Conservation (phyloP, 2,797 vertebrate genomes). For the Odontamblyopus lacepedii region DNA sequence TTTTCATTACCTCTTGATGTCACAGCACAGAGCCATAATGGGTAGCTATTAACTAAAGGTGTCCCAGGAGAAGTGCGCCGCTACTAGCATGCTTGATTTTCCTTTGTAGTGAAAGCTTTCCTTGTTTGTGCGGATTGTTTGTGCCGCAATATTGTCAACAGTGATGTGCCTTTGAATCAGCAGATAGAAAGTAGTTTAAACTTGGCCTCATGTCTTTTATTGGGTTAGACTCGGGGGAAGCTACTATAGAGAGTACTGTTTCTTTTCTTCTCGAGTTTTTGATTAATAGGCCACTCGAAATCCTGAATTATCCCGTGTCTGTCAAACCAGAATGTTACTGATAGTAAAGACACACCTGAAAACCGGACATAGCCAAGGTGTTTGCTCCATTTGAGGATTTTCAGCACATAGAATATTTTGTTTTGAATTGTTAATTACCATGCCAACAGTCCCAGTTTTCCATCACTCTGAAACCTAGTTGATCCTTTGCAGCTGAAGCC, state of each 20-base stretch:
- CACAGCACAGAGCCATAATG: background rate
- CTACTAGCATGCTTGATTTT: conserved; percentile 2
- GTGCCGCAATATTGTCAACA: conserved; percentile 9
- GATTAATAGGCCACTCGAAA: background rate
- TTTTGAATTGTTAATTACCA: background rate
- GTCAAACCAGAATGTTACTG: background rate
- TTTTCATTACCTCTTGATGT: conserved; percentile 22
- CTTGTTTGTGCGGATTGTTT: conserved; percentile 11
- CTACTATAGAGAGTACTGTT: background rate
- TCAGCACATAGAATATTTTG: background rate
- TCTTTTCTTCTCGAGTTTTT: background rate
- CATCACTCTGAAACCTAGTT: background rate
- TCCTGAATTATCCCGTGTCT: background rate
- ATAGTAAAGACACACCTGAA: background rate
- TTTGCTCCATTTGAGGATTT: background rate
- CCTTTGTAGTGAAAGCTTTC: background rate
- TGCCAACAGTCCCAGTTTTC: background rate
- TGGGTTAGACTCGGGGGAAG: conserved; percentile 19
- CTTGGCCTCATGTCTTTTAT: conserved; percentile 24
- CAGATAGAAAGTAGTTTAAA: conserved; percentile 18
- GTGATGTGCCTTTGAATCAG: conserved; percentile 20
- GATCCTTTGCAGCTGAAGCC: too few relatives aligned
- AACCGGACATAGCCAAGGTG: background rate
- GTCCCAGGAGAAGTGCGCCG: conserved; percentile 4
- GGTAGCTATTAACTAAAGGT: conserved; percentile 10